Conservation (phyloP, 2,888 invertebrate species). For the Sussaba pulchella region DNA sequence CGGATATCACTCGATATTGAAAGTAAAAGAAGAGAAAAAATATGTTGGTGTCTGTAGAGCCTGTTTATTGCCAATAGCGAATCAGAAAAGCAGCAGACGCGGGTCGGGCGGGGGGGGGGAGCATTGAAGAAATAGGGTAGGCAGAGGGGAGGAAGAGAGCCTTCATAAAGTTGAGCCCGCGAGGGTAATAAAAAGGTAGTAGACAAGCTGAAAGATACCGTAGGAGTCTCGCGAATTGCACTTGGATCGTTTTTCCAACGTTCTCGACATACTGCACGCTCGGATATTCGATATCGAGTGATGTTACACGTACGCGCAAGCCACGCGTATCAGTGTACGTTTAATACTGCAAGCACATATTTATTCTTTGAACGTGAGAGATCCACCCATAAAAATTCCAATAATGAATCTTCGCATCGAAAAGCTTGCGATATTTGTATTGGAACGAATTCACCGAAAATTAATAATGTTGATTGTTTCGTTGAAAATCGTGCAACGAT, state of each 20-base stretch:
- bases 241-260: conserved; percentile 51
- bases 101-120: neutral
- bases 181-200: conserved; percentile 74
- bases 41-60: conserved; percentile 47
- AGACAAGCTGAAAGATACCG: conserved; percentile 70
- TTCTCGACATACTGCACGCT: conserved; percentile 33
- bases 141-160: conserved; percentile 49
- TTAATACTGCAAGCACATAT: conserved; percentile 53
- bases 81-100: conserved; percentile 36
- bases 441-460: neutral
- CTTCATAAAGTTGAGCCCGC: conserved; percentile 75
- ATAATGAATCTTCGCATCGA: conserved; percentile 3
- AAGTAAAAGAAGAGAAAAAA: conserved; percentile 46
- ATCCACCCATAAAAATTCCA: neutral
- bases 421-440: conserved; percentile 24
- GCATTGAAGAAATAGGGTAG: conserved; percentile 33
- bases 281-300: conserved; percentile 57
- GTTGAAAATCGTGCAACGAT: too few relatives aligned
- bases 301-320: conserved; percentile 14
- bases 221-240: conserved; percentile 50
- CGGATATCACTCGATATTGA: conserved; percentile 53
- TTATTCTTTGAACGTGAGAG: conserved; percentile 16
- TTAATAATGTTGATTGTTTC: too few relatives aligned
- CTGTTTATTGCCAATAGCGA: conserved; percentile 63
- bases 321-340: conserved; percentile 9